Evolutionary conservation across 2,888 invertebrate genomes (phyloP).

Genomic region (Habrosyne pyritoides): DNA sequence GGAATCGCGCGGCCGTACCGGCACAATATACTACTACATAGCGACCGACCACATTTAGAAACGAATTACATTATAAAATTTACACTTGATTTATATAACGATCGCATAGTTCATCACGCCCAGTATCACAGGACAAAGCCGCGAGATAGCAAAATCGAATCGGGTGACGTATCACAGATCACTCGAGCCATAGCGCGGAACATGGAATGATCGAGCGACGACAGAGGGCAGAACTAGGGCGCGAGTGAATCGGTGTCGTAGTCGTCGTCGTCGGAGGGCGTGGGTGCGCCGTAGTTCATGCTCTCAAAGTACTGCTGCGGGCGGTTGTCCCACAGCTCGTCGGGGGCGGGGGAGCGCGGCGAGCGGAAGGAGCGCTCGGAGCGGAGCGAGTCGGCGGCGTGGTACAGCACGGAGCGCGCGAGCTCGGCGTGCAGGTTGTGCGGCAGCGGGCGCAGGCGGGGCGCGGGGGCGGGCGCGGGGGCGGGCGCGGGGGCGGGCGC

Average conservation of each 20-base stretch:
- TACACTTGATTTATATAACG: not conserved
- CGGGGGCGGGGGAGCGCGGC: slow-evolving; percentile 42
- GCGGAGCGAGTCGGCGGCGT: slow-evolving; percentile 29
- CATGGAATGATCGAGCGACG: slow-evolving; percentile 34
- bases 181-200: slow-evolving; percentile 39
- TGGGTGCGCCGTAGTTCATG: slow-evolving; percentile 79
- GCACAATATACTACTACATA: slow-evolving; percentile 1
- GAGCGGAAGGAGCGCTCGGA: slow-evolving; percentile 34
- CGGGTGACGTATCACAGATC: slow-evolving; percentile 60
- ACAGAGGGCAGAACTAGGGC: slow-evolving; percentile 17
- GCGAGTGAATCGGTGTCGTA: slow-evolving; percentile 70
- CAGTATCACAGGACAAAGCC: slow-evolving; percentile 19
- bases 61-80: not conserved
- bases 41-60: not conserved
- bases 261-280: slow-evolving; percentile 31
- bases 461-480: slow-evolving; percentile 29
- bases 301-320: slow-evolving; percentile 86
- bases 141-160: slow-evolving; percentile 23
- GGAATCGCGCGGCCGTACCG: not conserved
- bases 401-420: slow-evolving; percentile 45
- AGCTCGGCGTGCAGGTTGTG: slow-evolving; percentile 54
- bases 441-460: slow-evolving; percentile 64
- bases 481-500: slow-evolving; percentile 50
- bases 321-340: slow-evolving; percentile 77
- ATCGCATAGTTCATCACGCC: not conserved